phyloP scores from a whole-genome alignment of 2,888 invertebrate genomes.

The Synanthedon tipuliformis region DNA sequence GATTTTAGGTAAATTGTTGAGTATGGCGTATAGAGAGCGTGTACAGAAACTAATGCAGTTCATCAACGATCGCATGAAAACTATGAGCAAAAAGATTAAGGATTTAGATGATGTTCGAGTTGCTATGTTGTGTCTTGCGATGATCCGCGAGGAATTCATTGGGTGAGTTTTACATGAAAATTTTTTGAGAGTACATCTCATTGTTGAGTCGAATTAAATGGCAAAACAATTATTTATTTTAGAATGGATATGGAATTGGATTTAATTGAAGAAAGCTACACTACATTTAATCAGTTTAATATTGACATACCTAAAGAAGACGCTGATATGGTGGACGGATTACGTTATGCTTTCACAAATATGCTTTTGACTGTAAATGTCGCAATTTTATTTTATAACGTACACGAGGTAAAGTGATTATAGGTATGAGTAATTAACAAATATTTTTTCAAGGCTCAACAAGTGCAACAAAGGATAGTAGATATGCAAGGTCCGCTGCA shows the following conservation, averaged over 20 bases:
- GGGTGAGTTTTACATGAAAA: conserved; percentile 31
- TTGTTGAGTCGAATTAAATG: background rate
- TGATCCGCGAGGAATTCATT: conserved; percentile 82
- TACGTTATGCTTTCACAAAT: conserved; percentile 81
- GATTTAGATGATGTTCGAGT: conserved; percentile 83
- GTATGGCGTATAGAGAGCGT: conserved; percentile 76
- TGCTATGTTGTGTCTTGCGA: conserved; percentile 82
- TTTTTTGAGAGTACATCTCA: background rate
- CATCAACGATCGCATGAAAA: conserved; percentile 79
- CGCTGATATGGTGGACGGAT: conserved; percentile 80
- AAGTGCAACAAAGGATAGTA: conserved; percentile 77
- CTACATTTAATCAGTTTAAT: conserved; percentile 74
- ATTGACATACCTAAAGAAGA: conserved; percentile 82
- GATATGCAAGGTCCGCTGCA: conserved; percentile 82
- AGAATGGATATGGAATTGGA: conserved; percentile 81
- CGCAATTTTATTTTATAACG: background rate
- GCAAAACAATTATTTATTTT: conserved; percentile 4
- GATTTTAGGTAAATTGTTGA: conserved; percentile 76
- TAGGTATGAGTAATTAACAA: background rate
- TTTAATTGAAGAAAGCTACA: conserved; percentile 84
- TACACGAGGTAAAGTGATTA: no score
- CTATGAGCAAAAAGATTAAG: conserved; percentile 76
- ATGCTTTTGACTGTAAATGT: conserved; percentile 77
- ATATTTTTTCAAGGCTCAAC: conserved; percentile 59
- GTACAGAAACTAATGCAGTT: conserved; percentile 79